Percentiles rank a stretch among this genome's conserved stretches.
phyloP scores from a whole-genome alignment of 2,113 vertebrate species.

The Benitochromis conjunctus region DNA sequence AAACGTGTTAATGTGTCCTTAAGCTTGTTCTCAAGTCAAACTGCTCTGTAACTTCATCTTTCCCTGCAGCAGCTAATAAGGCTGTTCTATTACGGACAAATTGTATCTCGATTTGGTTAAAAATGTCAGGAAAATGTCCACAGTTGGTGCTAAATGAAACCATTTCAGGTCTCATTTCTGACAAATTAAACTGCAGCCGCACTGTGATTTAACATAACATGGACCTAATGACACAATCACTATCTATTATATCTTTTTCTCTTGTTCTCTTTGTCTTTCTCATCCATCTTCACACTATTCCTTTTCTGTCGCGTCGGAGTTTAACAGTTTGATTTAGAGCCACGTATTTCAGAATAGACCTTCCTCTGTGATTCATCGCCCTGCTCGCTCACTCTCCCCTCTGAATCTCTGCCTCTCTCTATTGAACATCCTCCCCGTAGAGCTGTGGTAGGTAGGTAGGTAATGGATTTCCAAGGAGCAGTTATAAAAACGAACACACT shows the following conservation, averaged over 20 bases:
- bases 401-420: background rate
- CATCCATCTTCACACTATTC: background rate
- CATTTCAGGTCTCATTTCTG: background rate
- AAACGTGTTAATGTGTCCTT: background rate
- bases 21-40: background rate
- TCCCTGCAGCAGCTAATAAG: background rate
- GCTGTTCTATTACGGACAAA: background rate
- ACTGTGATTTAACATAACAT: background rate
- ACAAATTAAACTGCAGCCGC: background rate
- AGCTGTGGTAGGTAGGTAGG: background rate
- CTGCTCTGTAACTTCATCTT: background rate
- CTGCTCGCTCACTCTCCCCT: background rate
- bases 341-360: background rate
- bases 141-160: background rate
- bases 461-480: constrained; percentile 12
- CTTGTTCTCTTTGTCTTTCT: background rate
- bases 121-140: background rate
- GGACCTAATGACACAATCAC: background rate
- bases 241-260: background rate
- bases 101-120: background rate
- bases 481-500: constrained; percentile 24
- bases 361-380: constrained; percentile 21
- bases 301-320: background rate
- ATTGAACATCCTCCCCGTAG: background rate
- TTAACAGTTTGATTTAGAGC: constrained; percentile 40